Conservation (phyloP, 2,797 vertebrate species). For the Lacerta bilineata region DNA sequence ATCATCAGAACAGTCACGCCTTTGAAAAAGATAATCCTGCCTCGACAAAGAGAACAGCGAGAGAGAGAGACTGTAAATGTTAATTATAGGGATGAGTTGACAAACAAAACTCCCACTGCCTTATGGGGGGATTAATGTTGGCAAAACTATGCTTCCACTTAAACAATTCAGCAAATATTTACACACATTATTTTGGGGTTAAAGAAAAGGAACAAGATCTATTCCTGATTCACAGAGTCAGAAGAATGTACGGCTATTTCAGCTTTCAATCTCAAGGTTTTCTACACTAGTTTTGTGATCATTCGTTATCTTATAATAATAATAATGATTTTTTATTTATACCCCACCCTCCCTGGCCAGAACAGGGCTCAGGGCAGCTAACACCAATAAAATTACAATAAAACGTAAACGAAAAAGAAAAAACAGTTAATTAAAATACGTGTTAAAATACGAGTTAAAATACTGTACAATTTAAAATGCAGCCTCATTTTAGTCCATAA, state of each 20-base stretch:
- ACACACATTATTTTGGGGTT: neutral
- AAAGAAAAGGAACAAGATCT: neutral
- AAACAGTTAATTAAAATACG: no score
- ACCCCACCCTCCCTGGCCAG: no score
- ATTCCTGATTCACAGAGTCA: neutral
- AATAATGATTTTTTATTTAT: no score
- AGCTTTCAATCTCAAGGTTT: neutral
- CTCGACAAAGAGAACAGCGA: neutral
- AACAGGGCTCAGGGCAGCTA: no score
- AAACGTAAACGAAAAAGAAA: no score
- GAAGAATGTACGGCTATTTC: neutral
- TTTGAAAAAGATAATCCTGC: neutral
- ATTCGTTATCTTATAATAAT: neutral
- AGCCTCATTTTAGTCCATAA: no score
- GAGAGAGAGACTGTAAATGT: neutral
- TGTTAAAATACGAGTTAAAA: no score
- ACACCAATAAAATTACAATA: no score
- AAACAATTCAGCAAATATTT: conserved; percentile 1
- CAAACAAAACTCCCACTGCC: conserved; percentile 3
- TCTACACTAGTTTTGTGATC: neutral
- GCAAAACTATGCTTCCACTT: conserved; percentile 22
- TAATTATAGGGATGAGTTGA: neutral
- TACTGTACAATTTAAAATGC: no score
- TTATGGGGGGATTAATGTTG: neutral
- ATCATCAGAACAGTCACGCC: neutral